A percentile compares a stretch with the other conserved stretches of the same genome.
These are phyloP conservation scores for Cinclus cinclus DNA, from an alignment of 2,113 vertebrate species.

Conservation along the genomic window DNA sequence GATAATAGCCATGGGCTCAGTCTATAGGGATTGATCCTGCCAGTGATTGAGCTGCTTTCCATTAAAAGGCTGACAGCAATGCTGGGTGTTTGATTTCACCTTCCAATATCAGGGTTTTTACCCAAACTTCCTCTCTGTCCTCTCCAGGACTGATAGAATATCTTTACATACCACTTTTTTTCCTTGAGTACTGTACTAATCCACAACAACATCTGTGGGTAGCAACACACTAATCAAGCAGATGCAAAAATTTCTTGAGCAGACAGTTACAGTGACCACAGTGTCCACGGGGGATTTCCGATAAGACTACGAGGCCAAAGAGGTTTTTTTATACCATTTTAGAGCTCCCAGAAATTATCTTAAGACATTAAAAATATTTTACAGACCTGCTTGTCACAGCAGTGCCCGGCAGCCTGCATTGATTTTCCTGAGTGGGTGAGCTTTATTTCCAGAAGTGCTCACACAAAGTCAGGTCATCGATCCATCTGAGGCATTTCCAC, in stretches of 20 bases:
- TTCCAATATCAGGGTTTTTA: not conserved
- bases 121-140: not conserved
- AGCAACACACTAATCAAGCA: not conserved
- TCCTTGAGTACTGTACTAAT: not conserved
- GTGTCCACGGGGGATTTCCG: not conserved
- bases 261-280: not conserved
- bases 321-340: not conserved
- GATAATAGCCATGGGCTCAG: slow-evolving; percentile 26
- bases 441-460: not conserved
- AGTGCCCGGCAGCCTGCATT: not conserved
- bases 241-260: not conserved
- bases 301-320: not conserved
- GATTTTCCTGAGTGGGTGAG: not conserved
- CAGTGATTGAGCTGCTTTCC: slow-evolving; percentile 21
- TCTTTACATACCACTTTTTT: not conserved
- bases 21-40: slow-evolving; percentile 12
- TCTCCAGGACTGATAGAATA: not conserved
- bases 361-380: not conserved
- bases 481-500: not conserved
- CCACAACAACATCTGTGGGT: not conserved
- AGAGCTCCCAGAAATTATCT: not conserved
- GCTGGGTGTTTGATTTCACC: not conserved
- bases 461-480: not conserved
- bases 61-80: not conserved
- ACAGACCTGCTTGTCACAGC: not conserved